Conservation (phyloP, 2,113 vertebrate genomes). For the Hipposideros armiger region DNA sequence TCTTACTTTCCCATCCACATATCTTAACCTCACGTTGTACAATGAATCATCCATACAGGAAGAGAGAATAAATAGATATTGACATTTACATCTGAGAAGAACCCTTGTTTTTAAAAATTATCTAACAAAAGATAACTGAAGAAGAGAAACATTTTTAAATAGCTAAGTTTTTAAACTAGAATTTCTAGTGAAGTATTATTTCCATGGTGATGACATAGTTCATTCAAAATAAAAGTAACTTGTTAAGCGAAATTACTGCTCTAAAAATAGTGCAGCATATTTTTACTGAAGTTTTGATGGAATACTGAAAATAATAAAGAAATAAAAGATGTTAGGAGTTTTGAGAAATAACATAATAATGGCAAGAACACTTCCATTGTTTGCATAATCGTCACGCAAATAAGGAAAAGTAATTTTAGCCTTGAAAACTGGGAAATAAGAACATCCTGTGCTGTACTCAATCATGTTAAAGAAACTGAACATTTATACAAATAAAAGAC, state of each 20-base stretch:
- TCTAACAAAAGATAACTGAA: conserved; percentile 10
- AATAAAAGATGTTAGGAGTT: conserved; percentile 53
- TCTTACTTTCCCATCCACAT: background rate
- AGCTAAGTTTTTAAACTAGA: conserved; percentile 38
- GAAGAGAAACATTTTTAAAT: conserved; percentile 27
- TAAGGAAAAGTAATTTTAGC: conserved; percentile 64
- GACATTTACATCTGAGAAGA: conserved; percentile 34
- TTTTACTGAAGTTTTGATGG: conserved; percentile 47
- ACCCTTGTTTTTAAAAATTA: conserved; percentile 37
- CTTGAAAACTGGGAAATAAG: conserved; percentile 24
- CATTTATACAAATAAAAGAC: conserved; percentile 60
- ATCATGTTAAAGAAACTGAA: conserved; percentile 38
- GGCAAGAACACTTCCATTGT: conserved; percentile 50
- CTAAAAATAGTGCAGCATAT: conserved; percentile 50
- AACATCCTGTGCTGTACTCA: conserved; percentile 56
- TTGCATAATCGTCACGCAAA: conserved; percentile 55
- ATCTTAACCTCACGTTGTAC: background rate
- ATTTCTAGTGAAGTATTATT: conserved; percentile 50
- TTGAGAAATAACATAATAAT: conserved; percentile 53
- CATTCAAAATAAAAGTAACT: conserved; percentile 61
- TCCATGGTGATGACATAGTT: conserved; percentile 37
- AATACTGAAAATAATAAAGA: conserved; percentile 38
- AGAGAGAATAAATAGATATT: background rate
- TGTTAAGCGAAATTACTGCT: conserved; percentile 40
- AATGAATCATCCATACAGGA: background rate